These are phyloP conservation scores for Eustalomyia histrio DNA, from an alignment of 2,888 invertebrate species.

Conservation along the genomic window DNA sequence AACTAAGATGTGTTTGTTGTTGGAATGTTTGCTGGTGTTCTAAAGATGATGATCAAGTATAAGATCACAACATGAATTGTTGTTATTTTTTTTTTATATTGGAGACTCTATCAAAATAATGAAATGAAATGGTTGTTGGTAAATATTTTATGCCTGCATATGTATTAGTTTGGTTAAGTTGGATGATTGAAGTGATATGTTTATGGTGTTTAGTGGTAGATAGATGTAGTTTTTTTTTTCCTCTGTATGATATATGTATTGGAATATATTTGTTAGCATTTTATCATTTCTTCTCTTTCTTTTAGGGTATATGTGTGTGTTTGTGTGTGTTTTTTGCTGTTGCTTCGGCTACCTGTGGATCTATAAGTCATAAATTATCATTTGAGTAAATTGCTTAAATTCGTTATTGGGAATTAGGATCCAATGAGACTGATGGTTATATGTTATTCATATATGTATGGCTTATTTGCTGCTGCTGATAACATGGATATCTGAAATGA, in stretches of 20 bases:
- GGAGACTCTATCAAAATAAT: conserved; percentile 54
- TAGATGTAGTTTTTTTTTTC: conserved; percentile 20
- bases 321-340: conserved; percentile 16
- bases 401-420: conserved; percentile 78
- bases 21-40: background rate
- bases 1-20: conserved; percentile 4
- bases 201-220: conserved; percentile 51
- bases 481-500: background rate
- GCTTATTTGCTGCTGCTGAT: conserved; percentile 37
- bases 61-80: conserved; percentile 58
- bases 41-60: conserved; percentile 56
- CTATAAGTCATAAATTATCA: conserved; percentile 78
- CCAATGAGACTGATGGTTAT: conserved; percentile 70
- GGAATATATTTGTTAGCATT: conserved; percentile 46
- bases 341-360: conserved; percentile 75
- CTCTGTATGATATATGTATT: background rate
- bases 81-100: conserved; percentile 35
- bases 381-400: conserved; percentile 79
- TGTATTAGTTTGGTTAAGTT: conserved; percentile 26
- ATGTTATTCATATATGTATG: conserved; percentile 33
- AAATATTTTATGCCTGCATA: conserved; percentile 8
- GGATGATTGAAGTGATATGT: conserved; percentile 54
- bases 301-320: too few relatives aligned
- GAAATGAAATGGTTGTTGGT: conserved; percentile 47
- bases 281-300: conserved; percentile 50